phyloP scores from a whole-genome alignment of 2,888 invertebrate genomes.

The Epinotia ramella region DNA sequence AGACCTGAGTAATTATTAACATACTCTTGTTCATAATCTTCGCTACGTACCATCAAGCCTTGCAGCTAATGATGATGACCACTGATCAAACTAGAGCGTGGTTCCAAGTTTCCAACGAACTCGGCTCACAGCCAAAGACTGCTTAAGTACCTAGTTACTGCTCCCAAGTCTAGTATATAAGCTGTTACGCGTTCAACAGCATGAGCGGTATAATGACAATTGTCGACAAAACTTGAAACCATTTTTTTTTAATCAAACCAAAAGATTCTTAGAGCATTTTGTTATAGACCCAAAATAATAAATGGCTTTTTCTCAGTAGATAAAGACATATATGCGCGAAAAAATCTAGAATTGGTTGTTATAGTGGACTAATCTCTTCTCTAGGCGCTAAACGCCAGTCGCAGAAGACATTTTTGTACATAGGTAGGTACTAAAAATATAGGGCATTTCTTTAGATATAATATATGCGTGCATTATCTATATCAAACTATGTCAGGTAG shows the following conservation, averaged over 20 bases:
- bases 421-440: too few species aligned
- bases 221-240: not conserved
- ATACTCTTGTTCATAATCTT: slow-evolving; percentile 9
- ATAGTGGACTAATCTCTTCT: not conserved
- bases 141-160: not conserved
- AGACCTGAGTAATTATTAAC: not conserved
- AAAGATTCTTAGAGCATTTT: too few species aligned
- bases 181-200: not conserved
- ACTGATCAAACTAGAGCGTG: not conserved
- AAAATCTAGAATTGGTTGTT: not conserved
- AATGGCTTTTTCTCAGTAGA: too few species aligned
- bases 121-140: slow-evolving; percentile 22
- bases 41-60: too few species aligned
- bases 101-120: not conserved
- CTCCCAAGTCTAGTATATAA: not conserved
- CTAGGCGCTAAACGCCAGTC: not conserved
- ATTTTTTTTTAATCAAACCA: too few species aligned
- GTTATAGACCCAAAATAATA: too few species aligned
- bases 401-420: too few species aligned
- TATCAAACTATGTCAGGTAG: too few species aligned
- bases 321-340: too few species aligned
- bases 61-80: slow-evolving; percentile 16
- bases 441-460: too few species aligned
- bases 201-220: not conserved
- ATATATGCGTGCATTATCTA: not conserved